These are phyloP conservation scores for Lasaia peninsularis DNA, from an alignment of 1,140 invertebrate genomes.

Conservation along the genomic window DNA sequence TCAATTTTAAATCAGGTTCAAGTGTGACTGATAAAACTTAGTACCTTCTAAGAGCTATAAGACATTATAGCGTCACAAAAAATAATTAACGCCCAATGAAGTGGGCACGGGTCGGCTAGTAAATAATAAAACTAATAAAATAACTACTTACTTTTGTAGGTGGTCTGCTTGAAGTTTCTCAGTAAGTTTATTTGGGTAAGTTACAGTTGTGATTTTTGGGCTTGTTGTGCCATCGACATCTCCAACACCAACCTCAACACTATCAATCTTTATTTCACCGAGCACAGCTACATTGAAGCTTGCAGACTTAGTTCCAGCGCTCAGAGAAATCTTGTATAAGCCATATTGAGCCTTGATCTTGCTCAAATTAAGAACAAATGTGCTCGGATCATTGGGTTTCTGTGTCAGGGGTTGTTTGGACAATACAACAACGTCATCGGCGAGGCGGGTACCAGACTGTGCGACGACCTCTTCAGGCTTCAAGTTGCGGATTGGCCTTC, in stretches of 20 bases:
- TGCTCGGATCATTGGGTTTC: slow-evolving; percentile 78
- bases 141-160: slow-evolving; percentile 85
- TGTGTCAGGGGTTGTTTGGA: slow-evolving; percentile 78
- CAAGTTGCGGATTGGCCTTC: slow-evolving; percentile 80
- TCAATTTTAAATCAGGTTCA: too few species aligned
- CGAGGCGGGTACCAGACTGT: slow-evolving; percentile 85
- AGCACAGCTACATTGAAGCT: slow-evolving; percentile 85
- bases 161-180: slow-evolving; percentile 88
- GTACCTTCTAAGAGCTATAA: too few species aligned
- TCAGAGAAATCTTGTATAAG: slow-evolving; percentile 89
- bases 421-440: slow-evolving; percentile 87
- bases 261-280: slow-evolving; percentile 85
- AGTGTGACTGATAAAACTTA: too few species aligned
- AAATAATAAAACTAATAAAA: neutral
- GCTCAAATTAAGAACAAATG: slow-evolving; percentile 89
- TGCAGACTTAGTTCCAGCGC: slow-evolving; percentile 83
- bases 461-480: slow-evolving; percentile 83
- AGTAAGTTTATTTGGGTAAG: slow-evolving; percentile 84
- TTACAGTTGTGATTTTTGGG: slow-evolving; percentile 86
- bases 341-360: slow-evolving; percentile 88
- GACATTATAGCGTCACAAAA: too few species aligned
- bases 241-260: slow-evolving; percentile 91
- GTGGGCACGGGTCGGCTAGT: too few species aligned
- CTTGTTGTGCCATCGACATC: slow-evolving; percentile 93
- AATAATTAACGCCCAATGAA: too few species aligned